Base-by-base conservation (phyloP, 2,113 vertebrate genomes). In the Columba livia region DNA sequence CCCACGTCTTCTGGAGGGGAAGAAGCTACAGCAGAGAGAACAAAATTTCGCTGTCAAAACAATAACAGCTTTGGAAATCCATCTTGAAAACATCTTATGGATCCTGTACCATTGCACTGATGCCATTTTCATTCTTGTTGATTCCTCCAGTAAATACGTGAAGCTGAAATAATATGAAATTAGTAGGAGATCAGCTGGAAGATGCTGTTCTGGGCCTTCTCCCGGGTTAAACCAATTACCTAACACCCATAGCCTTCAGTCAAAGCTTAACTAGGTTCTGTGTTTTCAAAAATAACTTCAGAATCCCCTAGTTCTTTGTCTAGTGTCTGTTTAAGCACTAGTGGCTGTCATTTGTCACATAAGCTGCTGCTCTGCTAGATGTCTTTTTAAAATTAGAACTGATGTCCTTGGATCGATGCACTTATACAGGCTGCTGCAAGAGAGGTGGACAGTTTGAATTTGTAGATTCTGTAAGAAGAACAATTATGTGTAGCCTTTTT, bases 261-360 rank as follows among this genome's bases (percentile, higher is more conserved):
- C 48, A 94, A 88, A 89, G 47, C 58, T 57, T 89, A 60, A 92
- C 81, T 85, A 61, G 62, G 84, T 72, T 90, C 69, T 47, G 5
- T 57, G 77, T 85, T 95, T 93, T 91, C 75, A 95, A 82, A 93
- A 91, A 62, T 62, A 50, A 62, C 65, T 87, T 87, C 70, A 91
- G 73, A 90, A 87, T 56, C 47, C 48, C 34, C 21, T 62, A 32
- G 8, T 77, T 65, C 66, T 89, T 84, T 85, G 54, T 28, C 62
- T 72, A 69, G 50, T 61, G 58, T 36, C 71, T n/a, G 28, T 50
- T 79, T 15, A 69, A 84, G 61, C 70, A 44, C 29, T n/a, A n/a
- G 38, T 34, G 58, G 31, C 69, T 78, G 77, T 51, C 38, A 82
- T 92, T 91, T 89, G 44, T 95, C 71, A 87, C 40, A 10, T 24